Base-by-base conservation (phyloP, 2,888 invertebrate species). In the Myathropa florea region DNA sequence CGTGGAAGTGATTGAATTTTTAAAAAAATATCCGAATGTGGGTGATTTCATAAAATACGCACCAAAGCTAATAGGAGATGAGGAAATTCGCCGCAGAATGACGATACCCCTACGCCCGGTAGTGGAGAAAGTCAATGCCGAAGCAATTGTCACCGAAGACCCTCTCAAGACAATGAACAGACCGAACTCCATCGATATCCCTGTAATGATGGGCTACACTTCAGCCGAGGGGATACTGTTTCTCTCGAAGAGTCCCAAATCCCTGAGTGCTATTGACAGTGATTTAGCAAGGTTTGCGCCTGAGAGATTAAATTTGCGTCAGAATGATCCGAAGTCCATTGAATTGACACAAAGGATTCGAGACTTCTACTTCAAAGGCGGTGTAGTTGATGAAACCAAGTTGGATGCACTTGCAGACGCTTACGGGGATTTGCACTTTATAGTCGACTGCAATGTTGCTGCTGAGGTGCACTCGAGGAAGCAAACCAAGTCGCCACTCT, bases 141-240 rank as follows among this genome's bases (percentile, higher is more conserved):
- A 92, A 28, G 90, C 90, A 14, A 90, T 92, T 30, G 88, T 93
- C 3, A 88, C 79, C 9, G 73, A 79, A 14, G 88, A 88, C 88
- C 89, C 95, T 90, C 65, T 95, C 89, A 88, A 94, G 57, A 91
- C 94, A 10, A 78, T 94, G 12, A 91, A 91, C 82, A 89, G 89
- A 65, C 92, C 92, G 14, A 90, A 91, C 46, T 92, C 93, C 39
- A 90, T 93, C 23, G 91, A 93, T 0, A 93, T 94, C 6, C 94
- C 95, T 0, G 90, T 93, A 0, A 92, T 95, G 3, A 92, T 94
- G 87, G 95, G 95, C 6, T 90, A 94, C 0, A 94, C 93, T 68
- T 94, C 94, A 0, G 94, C 93, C 0, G 95, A 95, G 90, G 95
- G 94, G 0, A 87, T 94, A 0, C 92, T 93, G 0, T 28, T 91